phyloP scores from a whole-genome alignment of 2,797 vertebrate genomes.

The Rhinella marina region DNA sequence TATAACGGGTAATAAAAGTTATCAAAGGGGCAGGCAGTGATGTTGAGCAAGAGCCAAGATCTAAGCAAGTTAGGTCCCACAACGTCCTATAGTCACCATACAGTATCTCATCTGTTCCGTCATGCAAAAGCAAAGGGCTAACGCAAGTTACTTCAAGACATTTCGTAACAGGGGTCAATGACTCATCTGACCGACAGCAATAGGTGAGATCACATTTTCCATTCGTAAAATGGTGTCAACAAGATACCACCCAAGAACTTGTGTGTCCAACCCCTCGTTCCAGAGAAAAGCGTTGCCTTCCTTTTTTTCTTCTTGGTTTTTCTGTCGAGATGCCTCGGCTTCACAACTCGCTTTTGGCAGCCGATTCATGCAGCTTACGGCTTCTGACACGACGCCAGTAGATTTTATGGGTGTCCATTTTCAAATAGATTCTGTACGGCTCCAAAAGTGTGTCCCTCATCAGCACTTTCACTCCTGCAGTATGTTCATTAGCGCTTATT shows the following conservation, averaged over 20 bases:
- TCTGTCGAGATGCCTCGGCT: not conserved
- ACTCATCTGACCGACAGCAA: not conserved
- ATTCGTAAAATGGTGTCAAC: not conserved
- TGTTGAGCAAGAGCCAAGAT: not conserved
- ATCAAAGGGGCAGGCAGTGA: not conserved
- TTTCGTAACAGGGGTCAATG: not conserved
- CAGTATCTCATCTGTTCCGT: not conserved
- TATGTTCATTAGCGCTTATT: slow-evolving; percentile 39
- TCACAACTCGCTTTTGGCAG: not conserved
- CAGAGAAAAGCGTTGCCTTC: not conserved
- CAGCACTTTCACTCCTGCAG: slow-evolving; percentile 36
- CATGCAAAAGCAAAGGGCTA: not conserved
- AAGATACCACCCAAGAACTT: not conserved
- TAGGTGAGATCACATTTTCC: slow-evolving; percentile 5
- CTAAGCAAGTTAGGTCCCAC: not conserved
- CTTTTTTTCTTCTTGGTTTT: not conserved
- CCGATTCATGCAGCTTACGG: not conserved
- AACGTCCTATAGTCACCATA: not conserved
- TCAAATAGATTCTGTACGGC: slow-evolving; percentile 15
- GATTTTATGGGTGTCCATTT: slow-evolving; percentile 40
- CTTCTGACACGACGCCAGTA: slow-evolving; percentile 23
- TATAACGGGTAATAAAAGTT: not conserved
- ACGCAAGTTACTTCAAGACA: not conserved
- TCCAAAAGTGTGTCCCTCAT: slow-evolving; percentile 29
- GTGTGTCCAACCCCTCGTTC: not conserved